These are phyloP conservation scores for Apodemus speciosus DNA, from an alignment of 2,113 vertebrate species.

Conservation along the genomic window DNA sequence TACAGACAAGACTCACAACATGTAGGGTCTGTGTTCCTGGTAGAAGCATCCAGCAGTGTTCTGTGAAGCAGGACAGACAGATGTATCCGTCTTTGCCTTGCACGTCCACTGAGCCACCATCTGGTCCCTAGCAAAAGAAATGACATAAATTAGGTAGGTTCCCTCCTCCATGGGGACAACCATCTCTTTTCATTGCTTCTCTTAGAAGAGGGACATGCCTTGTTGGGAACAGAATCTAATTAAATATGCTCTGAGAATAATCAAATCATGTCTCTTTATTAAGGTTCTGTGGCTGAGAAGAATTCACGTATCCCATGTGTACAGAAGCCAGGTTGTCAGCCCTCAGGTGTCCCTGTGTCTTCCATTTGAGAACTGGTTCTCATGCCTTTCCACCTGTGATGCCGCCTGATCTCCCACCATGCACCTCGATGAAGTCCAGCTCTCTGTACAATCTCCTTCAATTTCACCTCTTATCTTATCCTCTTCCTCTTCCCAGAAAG, in stretches of 20 bases:
- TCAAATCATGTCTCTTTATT: neutral
- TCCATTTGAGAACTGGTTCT: rapidly evolving
- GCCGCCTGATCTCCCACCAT: too few species aligned
- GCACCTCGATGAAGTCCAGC: rapidly evolving
- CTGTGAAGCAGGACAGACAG: rapidly evolving
- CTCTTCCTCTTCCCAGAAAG: neutral
- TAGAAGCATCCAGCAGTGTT: rapidly evolving
- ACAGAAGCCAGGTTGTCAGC: neutral
- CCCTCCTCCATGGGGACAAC: neutral
- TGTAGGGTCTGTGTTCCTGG: neutral
- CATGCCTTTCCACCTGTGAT: rapidly evolving
- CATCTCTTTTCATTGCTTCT: constrained; percentile 26
- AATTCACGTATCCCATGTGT: rapidly evolving
- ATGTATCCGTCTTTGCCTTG: rapidly evolving
- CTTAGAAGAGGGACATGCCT: constrained; percentile 30
- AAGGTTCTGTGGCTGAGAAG: neutral
- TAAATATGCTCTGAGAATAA: constrained; percentile 24
- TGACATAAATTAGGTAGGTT: constrained; percentile 2
- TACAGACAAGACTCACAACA: neutral
- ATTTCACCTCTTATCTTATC: rapidly evolving
- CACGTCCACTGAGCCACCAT: neutral
- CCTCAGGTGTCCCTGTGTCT: rapidly evolving
- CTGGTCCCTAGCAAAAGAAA: constrained; percentile 21
- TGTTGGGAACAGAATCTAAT: neutral
- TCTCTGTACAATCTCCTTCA: rapidly evolving